A percentile compares a stretch with the other conserved stretches of the same genome.
Evolutionary conservation across 92 coral and sea anemone genomes (phyloP).

Genomic region (Micromussa lordhowensis): DNA sequence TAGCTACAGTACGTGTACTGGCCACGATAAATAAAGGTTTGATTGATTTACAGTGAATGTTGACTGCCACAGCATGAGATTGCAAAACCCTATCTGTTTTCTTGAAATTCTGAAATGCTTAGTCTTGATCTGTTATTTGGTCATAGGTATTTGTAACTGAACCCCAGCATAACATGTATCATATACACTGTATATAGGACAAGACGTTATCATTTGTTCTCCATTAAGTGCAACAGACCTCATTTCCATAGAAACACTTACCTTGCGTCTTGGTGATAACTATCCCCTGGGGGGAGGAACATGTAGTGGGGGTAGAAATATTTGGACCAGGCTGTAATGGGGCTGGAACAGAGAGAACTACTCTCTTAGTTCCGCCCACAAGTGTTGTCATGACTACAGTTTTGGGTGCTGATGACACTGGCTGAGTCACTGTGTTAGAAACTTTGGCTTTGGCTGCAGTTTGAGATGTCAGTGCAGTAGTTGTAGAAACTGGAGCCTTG

Average conservation of each 20-base stretch:
- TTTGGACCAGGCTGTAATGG: constrained; percentile 37
- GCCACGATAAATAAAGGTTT: too few species aligned
- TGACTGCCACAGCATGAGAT: too few species aligned
- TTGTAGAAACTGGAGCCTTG: constrained; percentile 8
- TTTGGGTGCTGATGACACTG: constrained; percentile 65
- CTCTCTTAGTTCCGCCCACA: constrained; percentile 87
- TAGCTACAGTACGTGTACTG: too few species aligned
- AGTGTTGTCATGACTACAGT: constrained; percentile 90
- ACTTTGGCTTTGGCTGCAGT: constrained; percentile 12
- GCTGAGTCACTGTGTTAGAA: constrained; percentile 1
- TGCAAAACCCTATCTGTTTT: too few species aligned
- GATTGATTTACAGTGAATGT: too few species aligned
- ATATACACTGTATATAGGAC: too few species aligned
- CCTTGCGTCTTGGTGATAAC: constrained; percentile 30
- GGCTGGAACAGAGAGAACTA: constrained; percentile 88
- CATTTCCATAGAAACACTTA: neutral
- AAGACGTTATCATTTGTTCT: too few species aligned
- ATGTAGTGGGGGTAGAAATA: constrained; percentile 4
- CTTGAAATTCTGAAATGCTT: too few species aligned
- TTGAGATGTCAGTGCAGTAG: constrained; percentile 11
- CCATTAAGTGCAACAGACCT: neutral
- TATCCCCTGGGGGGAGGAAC: constrained; percentile 22
- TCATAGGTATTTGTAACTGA: too few species aligned
- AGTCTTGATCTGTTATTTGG: too few species aligned
- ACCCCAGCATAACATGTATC: too few species aligned